A percentile compares a stretch with the other conserved stretches of the same genome.
phyloP scores from a whole-genome alignment of 1,140 invertebrate species.

The Drosophila kurseongensis region DNA sequence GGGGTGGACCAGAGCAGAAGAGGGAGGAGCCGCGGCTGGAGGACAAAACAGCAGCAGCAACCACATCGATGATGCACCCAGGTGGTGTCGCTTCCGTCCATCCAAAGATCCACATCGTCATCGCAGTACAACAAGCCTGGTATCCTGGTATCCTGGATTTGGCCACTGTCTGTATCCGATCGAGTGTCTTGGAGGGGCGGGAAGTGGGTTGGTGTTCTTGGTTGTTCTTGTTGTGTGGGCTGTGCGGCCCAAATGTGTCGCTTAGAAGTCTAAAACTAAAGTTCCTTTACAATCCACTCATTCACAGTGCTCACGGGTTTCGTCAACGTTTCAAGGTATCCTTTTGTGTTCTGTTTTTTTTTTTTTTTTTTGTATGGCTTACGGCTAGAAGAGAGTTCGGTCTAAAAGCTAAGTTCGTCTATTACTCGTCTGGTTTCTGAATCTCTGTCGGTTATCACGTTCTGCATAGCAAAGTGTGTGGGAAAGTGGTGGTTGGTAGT shows the following conservation, averaged over 20 bases:
- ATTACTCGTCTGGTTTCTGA: slow-evolving; percentile 54
- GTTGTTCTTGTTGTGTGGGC: slow-evolving; percentile 49
- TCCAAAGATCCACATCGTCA: slow-evolving; percentile 45
- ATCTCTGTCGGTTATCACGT: slow-evolving; percentile 78
- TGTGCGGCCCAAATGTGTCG: slow-evolving; percentile 69
- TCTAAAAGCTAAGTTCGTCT: slow-evolving; percentile 70
- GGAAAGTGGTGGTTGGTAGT: slow-evolving; percentile 1
- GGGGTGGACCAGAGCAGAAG: slow-evolving; percentile 79
- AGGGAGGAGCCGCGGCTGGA: slow-evolving; percentile 76
- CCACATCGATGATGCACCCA: slow-evolving; percentile 75
- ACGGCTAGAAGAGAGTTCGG: slow-evolving; percentile 71
- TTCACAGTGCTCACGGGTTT: slow-evolving; percentile 56
- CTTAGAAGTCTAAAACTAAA: slow-evolving; percentile 62
- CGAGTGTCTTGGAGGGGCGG: slow-evolving; percentile 45
- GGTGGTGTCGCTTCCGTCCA: slow-evolving; percentile 39
- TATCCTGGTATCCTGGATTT: slow-evolving; percentile 1
- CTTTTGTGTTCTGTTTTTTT: slow-evolving; percentile 30
- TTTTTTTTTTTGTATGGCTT: slow-evolving; percentile 61
- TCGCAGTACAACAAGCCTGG: slow-evolving; percentile 48
- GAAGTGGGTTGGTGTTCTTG: slow-evolving; percentile 28
- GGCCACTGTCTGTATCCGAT: slow-evolving; percentile 34
- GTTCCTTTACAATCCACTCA: slow-evolving; percentile 51
- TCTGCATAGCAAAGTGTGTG: slow-evolving; percentile 61
- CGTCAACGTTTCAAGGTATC: slow-evolving; percentile 55
- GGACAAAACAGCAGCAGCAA: slow-evolving; percentile 79